Percentiles rank a stretch among this genome's conserved stretches.
Evolutionary conservation across 2,888 invertebrate genomes (phyloP).

Genomic region (Athetis lepigone): DNA sequence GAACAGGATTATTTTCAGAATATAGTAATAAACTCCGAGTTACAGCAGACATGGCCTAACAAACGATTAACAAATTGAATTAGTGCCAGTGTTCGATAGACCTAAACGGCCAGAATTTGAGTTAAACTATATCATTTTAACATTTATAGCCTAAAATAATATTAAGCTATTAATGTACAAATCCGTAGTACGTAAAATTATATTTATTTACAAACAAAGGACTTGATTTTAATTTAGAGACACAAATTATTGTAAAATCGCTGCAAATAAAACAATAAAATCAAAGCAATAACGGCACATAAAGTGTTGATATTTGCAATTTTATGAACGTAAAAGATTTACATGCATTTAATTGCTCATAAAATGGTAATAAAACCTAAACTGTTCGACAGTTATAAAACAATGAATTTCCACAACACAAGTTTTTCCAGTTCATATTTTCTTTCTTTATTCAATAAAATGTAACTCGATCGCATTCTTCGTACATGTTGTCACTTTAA

Average conservation of each 20-base stretch:
- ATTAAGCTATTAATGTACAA: conserved; percentile 25
- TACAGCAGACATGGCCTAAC: conserved; percentile 47
- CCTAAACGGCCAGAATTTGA: conserved; percentile 36
- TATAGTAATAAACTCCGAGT: conserved; percentile 44
- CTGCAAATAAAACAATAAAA: conserved; percentile 38
- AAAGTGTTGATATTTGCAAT: conserved; percentile 32
- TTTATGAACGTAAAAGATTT: conserved; percentile 46
- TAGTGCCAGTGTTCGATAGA: conserved; percentile 51
- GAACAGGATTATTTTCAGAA: conserved; percentile 41
- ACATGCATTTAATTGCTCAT: conserved; percentile 32
- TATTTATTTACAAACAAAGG: conserved; percentile 31
- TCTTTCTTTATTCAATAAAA: conserved; percentile 56
- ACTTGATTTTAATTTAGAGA: conserved; percentile 12
- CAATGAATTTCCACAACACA: conserved; percentile 4
- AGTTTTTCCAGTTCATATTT: conserved; percentile 5
- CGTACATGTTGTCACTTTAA: conserved; percentile 64
- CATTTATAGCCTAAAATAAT: conserved; percentile 38
- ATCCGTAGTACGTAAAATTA: conserved; percentile 9
- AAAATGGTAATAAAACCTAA: conserved; percentile 18
- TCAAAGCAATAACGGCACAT: conserved; percentile 31
- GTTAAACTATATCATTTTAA: conserved; percentile 32
- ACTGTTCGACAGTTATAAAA: not conserved
- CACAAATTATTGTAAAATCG: conserved; percentile 22
- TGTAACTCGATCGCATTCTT: conserved; percentile 64
- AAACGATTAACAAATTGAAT: conserved; percentile 60